phyloP scores from a whole-genome alignment of 2,797 vertebrate genomes.

The Chloroceryle inda region DNA sequence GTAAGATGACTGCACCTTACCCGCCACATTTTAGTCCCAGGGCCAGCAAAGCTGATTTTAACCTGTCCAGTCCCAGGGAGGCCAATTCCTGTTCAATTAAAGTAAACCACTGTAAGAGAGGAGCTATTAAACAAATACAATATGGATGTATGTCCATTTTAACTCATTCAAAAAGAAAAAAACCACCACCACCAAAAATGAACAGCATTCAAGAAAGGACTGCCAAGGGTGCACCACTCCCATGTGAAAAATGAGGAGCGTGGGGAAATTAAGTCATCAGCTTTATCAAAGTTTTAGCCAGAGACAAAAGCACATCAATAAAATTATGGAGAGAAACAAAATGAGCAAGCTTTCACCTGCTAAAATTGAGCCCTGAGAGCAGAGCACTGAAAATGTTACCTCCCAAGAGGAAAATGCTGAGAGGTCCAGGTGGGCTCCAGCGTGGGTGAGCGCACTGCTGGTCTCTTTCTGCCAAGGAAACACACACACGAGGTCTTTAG shows the following conservation, averaged over 20 bases:
- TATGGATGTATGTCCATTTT: background rate
- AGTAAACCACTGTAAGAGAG: background rate
- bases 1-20: constrained; percentile 80
- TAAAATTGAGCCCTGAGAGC: background rate
- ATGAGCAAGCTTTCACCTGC: background rate
- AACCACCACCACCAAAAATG: background rate
- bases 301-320: background rate
- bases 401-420: constrained; percentile 99
- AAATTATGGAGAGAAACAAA: background rate
- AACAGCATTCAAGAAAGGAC: background rate
- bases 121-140: background rate
- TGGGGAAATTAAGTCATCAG: background rate
- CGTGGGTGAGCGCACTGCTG: constrained; percentile 95
- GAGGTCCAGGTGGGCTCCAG: constrained; percentile 96
- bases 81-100: constrained; percentile 90
- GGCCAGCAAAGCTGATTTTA: constrained; percentile 97
- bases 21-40: constrained; percentile 97
- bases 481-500: background rate
- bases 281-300: background rate
- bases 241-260: background rate
- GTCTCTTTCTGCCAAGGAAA: constrained; percentile 91
- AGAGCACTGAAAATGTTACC: constrained; percentile 77
- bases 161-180: background rate
- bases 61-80: constrained; percentile 94
- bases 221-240: background rate